These are phyloP conservation scores for Glyphotaelius pellucidus DNA, from an alignment of 2,888 invertebrate genomes.

Conservation along the genomic window DNA sequence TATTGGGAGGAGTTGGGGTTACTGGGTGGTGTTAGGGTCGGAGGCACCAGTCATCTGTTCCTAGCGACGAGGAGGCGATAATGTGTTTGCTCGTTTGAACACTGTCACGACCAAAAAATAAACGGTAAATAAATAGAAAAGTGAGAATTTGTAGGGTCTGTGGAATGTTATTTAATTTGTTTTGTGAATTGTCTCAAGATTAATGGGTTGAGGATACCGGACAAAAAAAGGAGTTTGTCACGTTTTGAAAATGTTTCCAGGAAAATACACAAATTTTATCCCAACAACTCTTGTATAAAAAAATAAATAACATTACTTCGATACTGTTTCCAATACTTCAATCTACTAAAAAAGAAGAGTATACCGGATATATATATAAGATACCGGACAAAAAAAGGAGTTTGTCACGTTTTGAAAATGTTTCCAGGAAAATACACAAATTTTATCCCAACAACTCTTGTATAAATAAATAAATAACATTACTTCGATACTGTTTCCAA, in stretches of 20 bases:
- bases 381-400: not conserved
- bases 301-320: not conserved
- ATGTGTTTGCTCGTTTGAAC: constrained; percentile 32
- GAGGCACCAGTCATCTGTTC: constrained; percentile 27
- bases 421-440: not conserved
- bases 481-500: not conserved
- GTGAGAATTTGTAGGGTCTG: not conserved
- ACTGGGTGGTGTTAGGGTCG: not conserved
- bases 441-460: not conserved
- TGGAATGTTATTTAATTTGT: not conserved
- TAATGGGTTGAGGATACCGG: not conserved
- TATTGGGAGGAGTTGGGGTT: not conserved
- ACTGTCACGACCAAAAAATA: constrained; percentile 19
- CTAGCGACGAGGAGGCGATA: constrained; percentile 12
- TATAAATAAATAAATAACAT: not conserved
- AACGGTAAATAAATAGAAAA: not conserved
- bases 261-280: not conserved
- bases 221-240: not conserved
- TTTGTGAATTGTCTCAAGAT: not conserved
- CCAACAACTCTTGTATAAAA: not conserved
- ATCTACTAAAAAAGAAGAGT: too few relatives aligned
- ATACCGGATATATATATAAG: too few relatives aligned
- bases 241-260: not conserved
- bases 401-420: not conserved
- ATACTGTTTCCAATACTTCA: too few relatives aligned